Conservation (phyloP, 2,797 vertebrate genomes). For the Liparis tanakae region DNA sequence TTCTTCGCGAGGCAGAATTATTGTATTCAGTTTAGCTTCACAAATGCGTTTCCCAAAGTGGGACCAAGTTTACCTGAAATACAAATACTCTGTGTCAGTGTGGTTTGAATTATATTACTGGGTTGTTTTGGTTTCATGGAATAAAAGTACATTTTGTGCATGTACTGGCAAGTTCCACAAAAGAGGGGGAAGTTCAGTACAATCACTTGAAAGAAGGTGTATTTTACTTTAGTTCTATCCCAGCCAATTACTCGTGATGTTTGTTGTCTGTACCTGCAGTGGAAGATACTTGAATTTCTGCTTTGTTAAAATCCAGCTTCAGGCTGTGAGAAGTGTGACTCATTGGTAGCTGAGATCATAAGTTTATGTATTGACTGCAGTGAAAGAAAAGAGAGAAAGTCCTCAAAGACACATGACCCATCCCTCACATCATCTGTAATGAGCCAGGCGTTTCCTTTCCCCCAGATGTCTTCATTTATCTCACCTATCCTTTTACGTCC, state of each 20-base stretch:
- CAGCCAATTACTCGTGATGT: neutral
- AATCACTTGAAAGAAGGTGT: neutral
- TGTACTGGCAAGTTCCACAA: neutral
- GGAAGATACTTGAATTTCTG: neutral
- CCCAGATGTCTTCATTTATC: slow-evolving; percentile 19
- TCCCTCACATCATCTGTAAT: slow-evolving; percentile 8
- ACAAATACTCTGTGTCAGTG: slow-evolving; percentile 10
- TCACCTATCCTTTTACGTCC: neutral
- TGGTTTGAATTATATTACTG: neutral
- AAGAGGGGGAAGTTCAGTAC: neutral
- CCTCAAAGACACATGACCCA: neutral
- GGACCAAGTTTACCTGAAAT: slow-evolving; percentile 31
- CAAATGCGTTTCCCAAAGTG: slow-evolving; percentile 40
- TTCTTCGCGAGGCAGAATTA: slow-evolving; percentile 71
- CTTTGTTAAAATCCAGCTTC: slow-evolving; percentile 13
- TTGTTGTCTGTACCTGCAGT: slow-evolving; percentile 4
- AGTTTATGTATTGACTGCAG: slow-evolving; percentile 2
- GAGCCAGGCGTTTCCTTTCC: slow-evolving; percentile 13
- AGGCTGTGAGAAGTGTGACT: slow-evolving; percentile 6
- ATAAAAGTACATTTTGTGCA: slow-evolving; percentile 4
- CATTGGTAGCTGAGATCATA: neutral
- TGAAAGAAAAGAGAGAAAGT: neutral
- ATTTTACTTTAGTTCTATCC: neutral
- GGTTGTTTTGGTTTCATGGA: neutral
- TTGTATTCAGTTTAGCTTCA: slow-evolving; percentile 58